These are phyloP conservation scores for Tenualosa thibaudeaui DNA, from an alignment of 2,797 vertebrate genomes.

Conservation along the genomic window DNA sequence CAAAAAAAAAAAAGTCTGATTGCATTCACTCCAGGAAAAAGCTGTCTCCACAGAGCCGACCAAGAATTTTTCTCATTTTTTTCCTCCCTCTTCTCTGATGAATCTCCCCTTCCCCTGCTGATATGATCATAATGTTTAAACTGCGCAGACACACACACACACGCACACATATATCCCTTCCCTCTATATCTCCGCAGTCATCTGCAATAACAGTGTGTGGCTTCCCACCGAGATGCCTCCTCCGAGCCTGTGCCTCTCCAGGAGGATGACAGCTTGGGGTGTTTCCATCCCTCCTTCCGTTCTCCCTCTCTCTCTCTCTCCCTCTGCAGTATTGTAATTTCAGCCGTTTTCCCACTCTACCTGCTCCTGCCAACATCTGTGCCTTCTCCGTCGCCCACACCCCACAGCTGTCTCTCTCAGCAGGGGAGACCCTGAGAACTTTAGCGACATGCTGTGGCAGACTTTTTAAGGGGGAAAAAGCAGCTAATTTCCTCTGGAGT, in stretches of 20 bases:
- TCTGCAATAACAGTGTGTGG: slow-evolving; percentile 20
- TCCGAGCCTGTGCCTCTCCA: background rate
- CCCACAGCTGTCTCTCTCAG: slow-evolving; percentile 22
- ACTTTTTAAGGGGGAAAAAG: background rate
- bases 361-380: slow-evolving; percentile 16
- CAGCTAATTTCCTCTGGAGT: background rate
- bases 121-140: background rate
- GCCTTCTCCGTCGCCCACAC: slow-evolving; percentile 20
- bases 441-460: background rate
- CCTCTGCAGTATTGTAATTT: slow-evolving; percentile 3
- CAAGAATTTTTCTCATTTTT: background rate
- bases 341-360: slow-evolving; percentile 26
- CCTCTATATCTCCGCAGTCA: background rate
- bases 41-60: background rate
- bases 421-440: background rate
- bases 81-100: background rate
- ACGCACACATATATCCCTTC: background rate
- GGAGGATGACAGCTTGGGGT: slow-evolving; percentile 9
- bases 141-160: background rate
- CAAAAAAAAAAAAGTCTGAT: background rate
- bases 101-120: background rate
- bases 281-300: background rate
- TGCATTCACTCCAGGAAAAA: background rate
- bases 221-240: background rate
- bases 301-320: background rate